A percentile compares a stretch with the other conserved stretches of the same genome.
These are phyloP conservation scores for Amiota minor DNA, from an alignment of 2,888 invertebrate species.

Conservation along the genomic window DNA sequence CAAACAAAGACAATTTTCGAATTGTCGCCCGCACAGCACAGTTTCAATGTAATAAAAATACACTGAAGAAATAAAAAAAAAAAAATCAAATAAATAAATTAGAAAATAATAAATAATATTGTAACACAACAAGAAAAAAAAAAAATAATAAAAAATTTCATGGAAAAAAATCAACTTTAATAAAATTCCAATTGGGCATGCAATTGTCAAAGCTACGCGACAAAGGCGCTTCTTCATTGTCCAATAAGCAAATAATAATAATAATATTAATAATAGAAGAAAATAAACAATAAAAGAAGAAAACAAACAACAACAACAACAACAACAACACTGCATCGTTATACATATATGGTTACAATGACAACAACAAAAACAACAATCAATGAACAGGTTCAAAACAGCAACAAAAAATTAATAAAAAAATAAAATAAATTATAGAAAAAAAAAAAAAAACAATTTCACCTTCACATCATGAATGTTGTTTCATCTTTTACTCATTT, in stretches of 20 bases:
- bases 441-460: not conserved
- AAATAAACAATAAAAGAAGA: not conserved
- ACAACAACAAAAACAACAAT: not conserved
- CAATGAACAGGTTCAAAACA: not conserved
- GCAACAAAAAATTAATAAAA: not conserved
- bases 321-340: not conserved
- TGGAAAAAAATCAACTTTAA: not conserved
- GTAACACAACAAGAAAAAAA: not conserved
- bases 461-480: not conserved
- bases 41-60: not conserved
- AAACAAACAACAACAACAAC: not conserved
- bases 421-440: not conserved
- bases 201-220: not conserved
- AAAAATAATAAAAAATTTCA: not conserved
- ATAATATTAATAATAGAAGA: not conserved
- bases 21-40: too few species aligned
- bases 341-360: not conserved
- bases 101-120: not conserved
- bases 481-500: too few species aligned
- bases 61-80: not conserved
- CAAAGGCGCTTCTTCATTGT: not conserved
- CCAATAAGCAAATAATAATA: not conserved
- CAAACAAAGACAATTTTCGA: too few species aligned
- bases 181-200: slow-evolving; percentile 7
- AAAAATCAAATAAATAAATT: slow-evolving; percentile 1